Evolutionary conservation across 1,140 invertebrate species (phyloP).

Genomic region (Whitmania pigra): DNA sequence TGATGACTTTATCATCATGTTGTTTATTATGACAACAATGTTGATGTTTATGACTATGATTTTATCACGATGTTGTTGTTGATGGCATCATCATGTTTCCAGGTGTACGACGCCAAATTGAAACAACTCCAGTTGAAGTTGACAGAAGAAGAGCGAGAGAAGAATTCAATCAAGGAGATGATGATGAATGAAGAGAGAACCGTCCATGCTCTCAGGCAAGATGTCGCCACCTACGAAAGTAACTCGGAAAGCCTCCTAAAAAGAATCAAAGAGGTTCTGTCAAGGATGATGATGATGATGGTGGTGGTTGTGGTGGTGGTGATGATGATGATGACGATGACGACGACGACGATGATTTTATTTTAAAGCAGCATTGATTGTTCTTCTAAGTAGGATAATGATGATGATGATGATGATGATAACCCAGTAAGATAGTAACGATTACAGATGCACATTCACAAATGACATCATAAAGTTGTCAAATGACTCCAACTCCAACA

Average conservation of each 20-base stretch:
- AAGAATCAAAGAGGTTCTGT: constrained; percentile 4
- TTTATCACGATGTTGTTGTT: background rate
- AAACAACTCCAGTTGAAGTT: background rate
- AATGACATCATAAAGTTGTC: background rate
- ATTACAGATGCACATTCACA: no score
- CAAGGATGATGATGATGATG: background rate
- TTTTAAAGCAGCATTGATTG: background rate
- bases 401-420: background rate
- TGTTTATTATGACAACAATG: background rate
- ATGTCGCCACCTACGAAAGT: background rate
- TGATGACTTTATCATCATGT: background rate
- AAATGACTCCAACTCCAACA: background rate
- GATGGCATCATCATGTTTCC: background rate
- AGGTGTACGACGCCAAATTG: constrained; percentile 3
- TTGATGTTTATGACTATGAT: background rate
- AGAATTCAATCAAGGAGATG: background rate
- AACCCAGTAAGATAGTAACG: background rate
- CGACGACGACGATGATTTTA: background rate
- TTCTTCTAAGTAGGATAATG: background rate
- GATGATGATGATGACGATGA: no score
- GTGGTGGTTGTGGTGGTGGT: background rate
- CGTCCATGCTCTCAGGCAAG: background rate
- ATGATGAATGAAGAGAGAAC: background rate
- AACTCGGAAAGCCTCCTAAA: no score
- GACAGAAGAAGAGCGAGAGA: background rate